phyloP scores from a whole-genome alignment of 2,113 vertebrate genomes.

The Symphodus melops region DNA sequence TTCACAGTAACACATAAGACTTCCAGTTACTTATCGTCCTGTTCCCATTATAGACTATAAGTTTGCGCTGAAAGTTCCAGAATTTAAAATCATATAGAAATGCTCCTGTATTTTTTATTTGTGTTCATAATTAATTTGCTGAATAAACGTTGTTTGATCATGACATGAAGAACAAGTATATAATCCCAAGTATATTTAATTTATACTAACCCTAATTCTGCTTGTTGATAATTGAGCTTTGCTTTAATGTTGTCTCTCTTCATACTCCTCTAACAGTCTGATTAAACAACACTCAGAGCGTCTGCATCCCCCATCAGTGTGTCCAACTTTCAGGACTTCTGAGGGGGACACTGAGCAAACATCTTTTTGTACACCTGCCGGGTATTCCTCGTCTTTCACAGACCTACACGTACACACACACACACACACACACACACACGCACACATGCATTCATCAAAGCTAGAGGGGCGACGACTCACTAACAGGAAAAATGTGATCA shows the following conservation, averaged over 20 bases:
- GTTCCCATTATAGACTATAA: too few species aligned
- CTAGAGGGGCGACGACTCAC: background rate
- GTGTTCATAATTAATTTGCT: too few species aligned
- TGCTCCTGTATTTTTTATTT: too few species aligned
- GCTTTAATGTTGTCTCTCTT: constrained; percentile 53
- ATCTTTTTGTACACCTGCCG: constrained; percentile 55
- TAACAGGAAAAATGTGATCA: constrained; percentile 60
- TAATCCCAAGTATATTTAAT: too few species aligned
- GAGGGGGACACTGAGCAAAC: constrained; percentile 62
- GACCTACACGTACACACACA: constrained; percentile 36
- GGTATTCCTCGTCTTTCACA: constrained; percentile 47
- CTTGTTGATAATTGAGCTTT: background rate
- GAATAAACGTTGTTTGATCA: too few species aligned
- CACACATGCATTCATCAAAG: constrained; percentile 53
- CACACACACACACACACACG: constrained; percentile 41
- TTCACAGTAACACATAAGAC: too few species aligned
- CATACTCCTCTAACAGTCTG: constrained; percentile 1
- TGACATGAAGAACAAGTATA: too few species aligned
- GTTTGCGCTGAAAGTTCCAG: too few species aligned
- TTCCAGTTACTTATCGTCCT: too few species aligned
- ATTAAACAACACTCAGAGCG: constrained; percentile 46
- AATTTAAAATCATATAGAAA: too few species aligned
- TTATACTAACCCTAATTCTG: too few species aligned
- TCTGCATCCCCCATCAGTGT: constrained; percentile 64
- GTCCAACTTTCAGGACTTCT: constrained; percentile 73